phyloP scores from a whole-genome alignment of 2,113 vertebrate species.

The Sardina pilchardus region DNA sequence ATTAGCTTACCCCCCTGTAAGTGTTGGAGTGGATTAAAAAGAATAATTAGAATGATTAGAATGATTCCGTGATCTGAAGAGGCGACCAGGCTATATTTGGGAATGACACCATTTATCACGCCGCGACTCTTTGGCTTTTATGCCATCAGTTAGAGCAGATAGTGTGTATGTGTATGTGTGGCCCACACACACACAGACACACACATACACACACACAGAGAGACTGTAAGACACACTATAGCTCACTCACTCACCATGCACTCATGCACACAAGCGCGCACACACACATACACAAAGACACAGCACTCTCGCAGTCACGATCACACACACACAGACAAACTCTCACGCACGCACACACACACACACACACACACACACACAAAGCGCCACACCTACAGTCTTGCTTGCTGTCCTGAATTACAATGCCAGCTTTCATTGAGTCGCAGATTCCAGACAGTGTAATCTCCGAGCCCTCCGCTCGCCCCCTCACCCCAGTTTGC shows the following conservation, averaged over 20 bases:
- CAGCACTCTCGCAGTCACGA: neutral
- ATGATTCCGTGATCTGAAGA: neutral
- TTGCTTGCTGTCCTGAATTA: neutral
- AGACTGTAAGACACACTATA: no score
- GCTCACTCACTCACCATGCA: neutral
- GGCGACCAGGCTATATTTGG: neutral
- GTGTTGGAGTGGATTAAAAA: constrained; percentile 5
- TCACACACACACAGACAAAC: neutral
- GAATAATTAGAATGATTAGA: constrained; percentile 17
- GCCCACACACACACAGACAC: neutral
- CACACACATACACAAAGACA: neutral
- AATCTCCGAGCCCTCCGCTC: neutral
- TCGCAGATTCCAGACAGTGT: neutral
- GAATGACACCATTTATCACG: neutral
- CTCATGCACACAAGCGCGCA: neutral
- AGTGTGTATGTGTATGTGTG: neutral
- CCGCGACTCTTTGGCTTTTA: neutral
- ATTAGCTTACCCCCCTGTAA: constrained; percentile 1
- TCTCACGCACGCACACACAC: neutral
- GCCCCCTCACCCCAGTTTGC: neutral
- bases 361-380: neutral
- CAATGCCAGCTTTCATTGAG: neutral
- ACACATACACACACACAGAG: neutral
- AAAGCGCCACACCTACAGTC: neutral
- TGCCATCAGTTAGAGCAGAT: neutral